A percentile compares a stretch with the other conserved stretches of the same genome.
Evolutionary conservation across 2,113 vertebrate species (phyloP).

Genomic region (Mormyrus iriodes): DNA sequence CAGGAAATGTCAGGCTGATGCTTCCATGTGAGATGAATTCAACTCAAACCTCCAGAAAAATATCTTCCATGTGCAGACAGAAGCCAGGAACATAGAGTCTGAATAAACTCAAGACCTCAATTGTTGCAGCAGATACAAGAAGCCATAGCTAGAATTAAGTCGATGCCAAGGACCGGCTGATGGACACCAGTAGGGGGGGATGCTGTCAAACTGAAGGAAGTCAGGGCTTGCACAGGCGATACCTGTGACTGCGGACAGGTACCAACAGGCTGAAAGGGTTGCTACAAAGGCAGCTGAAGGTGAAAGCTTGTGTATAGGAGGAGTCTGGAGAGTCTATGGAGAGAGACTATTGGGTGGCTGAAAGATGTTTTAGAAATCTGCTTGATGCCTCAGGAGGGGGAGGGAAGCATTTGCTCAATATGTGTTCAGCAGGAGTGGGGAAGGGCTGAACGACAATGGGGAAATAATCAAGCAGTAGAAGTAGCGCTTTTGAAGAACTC

Average conservation of each 20-base stretch:
- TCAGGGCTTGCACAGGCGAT: neutral
- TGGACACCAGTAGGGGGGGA: neutral
- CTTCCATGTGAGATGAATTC: neutral
- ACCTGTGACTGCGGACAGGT: neutral
- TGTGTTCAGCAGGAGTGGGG: neutral
- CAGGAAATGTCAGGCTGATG: neutral
- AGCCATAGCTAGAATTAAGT: neutral
- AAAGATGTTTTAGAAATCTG: neutral
- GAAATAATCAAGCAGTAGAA: neutral
- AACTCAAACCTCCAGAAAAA: neutral
- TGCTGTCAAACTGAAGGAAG: neutral
- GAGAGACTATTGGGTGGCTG: neutral
- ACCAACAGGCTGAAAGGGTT: neutral
- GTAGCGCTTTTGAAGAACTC: neutral
- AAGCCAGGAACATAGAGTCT: conserved; percentile 1
- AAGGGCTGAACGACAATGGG: neutral
- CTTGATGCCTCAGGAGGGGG: neutral
- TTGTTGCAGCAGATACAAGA: neutral
- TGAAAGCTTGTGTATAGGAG: neutral
- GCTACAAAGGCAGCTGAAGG: neutral
- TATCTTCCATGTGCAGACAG: neutral
- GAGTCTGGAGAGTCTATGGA: neutral
- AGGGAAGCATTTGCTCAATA: neutral
- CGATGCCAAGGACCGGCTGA: neutral
- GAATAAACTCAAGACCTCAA: neutral